Conservation (phyloP, 2,797 vertebrate genomes). For the Lepus townsendii region DNA sequence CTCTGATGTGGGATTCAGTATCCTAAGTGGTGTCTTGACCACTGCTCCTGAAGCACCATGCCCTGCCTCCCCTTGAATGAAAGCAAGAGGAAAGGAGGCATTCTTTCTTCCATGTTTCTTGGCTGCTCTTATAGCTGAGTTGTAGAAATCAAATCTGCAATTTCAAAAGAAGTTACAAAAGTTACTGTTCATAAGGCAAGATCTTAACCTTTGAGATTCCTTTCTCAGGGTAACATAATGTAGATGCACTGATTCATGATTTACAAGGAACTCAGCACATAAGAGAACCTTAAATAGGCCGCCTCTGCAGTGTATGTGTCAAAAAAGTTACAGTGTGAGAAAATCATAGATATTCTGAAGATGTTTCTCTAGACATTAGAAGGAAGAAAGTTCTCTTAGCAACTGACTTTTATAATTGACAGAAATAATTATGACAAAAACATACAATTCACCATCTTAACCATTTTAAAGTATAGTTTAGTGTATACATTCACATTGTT, state of each 20-base stretch:
- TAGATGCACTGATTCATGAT: not conserved
- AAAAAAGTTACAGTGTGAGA: constrained; percentile 17
- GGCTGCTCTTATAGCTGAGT: constrained; percentile 11
- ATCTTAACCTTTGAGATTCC: not conserved
- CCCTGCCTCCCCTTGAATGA: not conserved
- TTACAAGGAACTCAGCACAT: not conserved
- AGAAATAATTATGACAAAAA: not conserved
- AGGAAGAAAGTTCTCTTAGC: not conserved
- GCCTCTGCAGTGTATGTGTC: not conserved
- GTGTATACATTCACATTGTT: not conserved
- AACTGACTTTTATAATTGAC: not conserved
- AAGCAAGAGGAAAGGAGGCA: constrained; percentile 56
- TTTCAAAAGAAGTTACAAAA: constrained; percentile 19
- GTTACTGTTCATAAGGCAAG: constrained; percentile 31
- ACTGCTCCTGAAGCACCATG: no score
- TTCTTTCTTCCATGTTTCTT: constrained; percentile 40
- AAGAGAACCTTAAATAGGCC: not conserved
- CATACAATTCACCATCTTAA: not conserved
- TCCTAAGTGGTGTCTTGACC: no score
- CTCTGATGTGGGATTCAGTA: no score
- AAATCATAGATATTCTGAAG: not conserved
- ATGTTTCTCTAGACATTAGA: not conserved
- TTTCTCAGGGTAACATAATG: not conserved
- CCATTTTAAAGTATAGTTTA: not conserved
- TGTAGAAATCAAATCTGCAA: constrained; percentile 2